phyloP scores from a whole-genome alignment of 2,113 vertebrate genomes.

The Athene noctua region DNA sequence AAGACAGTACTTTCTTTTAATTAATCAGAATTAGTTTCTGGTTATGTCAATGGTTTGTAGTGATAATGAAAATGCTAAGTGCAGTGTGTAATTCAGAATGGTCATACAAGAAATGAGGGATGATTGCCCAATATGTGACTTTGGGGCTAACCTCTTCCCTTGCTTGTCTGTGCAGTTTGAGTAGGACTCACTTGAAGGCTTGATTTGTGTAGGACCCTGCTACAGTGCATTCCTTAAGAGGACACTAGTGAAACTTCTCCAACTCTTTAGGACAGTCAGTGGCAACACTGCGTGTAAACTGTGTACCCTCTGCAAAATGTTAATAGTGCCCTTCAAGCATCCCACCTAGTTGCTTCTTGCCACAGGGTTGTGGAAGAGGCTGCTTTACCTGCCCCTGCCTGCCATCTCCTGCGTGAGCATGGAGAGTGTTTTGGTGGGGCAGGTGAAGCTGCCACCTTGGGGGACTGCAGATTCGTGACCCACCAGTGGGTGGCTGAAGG shows the following conservation, averaged over 20 bases:
- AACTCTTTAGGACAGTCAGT: not conserved
- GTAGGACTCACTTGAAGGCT: not conserved
- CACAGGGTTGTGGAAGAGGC: not conserved
- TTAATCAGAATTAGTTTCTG: not conserved
- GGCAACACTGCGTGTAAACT: not conserved
- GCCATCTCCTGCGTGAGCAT: fast-evolving
- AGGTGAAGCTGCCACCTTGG: not conserved
- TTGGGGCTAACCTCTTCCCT: not conserved
- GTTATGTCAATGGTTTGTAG: not conserved
- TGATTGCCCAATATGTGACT: fast-evolving
- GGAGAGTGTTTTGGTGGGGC: fast-evolving
- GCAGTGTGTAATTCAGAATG: not conserved
- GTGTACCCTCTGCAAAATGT: not conserved
- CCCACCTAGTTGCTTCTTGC: not conserved
- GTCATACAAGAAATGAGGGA: not conserved
- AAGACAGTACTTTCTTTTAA: not conserved
- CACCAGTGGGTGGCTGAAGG: not conserved
- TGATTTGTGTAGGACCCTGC: not conserved
- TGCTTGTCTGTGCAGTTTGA: not conserved
- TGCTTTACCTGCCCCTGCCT: not conserved
- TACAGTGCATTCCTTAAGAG: not conserved
- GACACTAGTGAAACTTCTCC: not conserved
- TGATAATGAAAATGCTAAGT: not conserved
- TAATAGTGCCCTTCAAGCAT: not conserved
- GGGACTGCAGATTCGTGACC: not conserved